A percentile compares a stretch with the other conserved stretches of the same genome.
phyloP scores from a whole-genome alignment of 2,113 vertebrate genomes.

The Bufo bufo region DNA sequence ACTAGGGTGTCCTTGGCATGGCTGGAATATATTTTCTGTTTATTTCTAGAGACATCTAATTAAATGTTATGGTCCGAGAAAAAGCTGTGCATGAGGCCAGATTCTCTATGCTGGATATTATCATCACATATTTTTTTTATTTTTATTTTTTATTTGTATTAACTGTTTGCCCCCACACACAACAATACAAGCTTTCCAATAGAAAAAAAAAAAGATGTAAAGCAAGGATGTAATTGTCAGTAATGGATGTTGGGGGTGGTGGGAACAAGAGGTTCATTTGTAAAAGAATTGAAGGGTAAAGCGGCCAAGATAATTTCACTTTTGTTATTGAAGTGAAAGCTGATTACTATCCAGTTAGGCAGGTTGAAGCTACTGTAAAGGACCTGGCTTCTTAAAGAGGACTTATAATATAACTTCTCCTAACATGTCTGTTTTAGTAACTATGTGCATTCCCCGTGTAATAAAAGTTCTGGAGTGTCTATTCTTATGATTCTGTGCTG shows the following conservation, averaged over 20 bases:
- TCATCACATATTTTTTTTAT: background rate
- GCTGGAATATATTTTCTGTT: constrained; percentile 57
- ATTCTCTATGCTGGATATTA: constrained; percentile 44
- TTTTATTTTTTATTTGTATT: constrained; percentile 36
- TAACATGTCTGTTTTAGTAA: too few relatives aligned
- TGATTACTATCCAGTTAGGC: too few relatives aligned
- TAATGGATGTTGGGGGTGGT: background rate
- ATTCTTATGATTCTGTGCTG: too few relatives aligned
- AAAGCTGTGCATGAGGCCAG: constrained; percentile 51
- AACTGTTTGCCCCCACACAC: constrained; percentile 45
- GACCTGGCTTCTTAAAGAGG: too few relatives aligned
- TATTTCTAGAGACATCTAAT: constrained; percentile 59
- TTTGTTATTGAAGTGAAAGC: background rate
- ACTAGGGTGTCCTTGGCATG: constrained; percentile 58
- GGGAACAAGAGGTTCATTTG: background rate
- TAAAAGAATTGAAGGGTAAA: background rate
- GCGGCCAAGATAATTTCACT: background rate
- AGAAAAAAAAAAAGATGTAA: constrained; percentile 10
- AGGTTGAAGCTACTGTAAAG: too few relatives aligned
- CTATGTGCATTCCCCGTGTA: too few relatives aligned
- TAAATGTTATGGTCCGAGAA: constrained; percentile 58
- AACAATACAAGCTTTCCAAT: background rate
- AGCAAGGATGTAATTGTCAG: background rate
- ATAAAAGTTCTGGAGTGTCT: too few relatives aligned
- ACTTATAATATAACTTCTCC: too few relatives aligned